phyloP scores from a whole-genome alignment of 2,888 invertebrate species.

The Cyclophora albipunctata region DNA sequence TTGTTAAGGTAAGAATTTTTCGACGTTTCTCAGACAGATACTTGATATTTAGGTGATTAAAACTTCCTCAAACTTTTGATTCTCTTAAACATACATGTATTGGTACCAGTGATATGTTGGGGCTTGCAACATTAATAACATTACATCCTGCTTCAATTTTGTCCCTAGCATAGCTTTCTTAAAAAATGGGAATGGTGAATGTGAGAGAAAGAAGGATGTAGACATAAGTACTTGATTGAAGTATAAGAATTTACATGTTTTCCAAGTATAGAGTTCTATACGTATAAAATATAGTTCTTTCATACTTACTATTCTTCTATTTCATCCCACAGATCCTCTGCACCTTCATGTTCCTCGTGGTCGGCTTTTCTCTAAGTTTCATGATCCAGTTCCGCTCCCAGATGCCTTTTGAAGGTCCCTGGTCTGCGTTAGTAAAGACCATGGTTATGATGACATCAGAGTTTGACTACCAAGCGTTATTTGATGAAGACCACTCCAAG shows the following conservation, averaged over 20 bases:
- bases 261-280: no score
- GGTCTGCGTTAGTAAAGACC: conserved; percentile 72
- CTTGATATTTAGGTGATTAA: no score
- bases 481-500: conserved; percentile 56
- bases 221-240: not conserved
- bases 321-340: conserved; percentile 62
- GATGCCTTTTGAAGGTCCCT: conserved; percentile 67
- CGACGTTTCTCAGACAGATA: no score
- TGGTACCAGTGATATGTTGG: no score
- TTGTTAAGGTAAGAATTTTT: conserved; percentile 61
- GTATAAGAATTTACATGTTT: not conserved
- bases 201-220: no score
- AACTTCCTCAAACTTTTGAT: no score
- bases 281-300: not conserved
- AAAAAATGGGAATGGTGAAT: no score
- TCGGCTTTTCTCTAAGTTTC: conserved; percentile 74
- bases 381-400: conserved; percentile 72
- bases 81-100: no score
- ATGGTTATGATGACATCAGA: conserved; percentile 78
- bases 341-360: conserved; percentile 64
- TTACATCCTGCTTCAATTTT: no score
- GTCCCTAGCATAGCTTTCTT: no score
- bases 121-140: no score
- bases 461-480: conserved; percentile 70
- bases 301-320: not conserved